phyloP scores from a whole-genome alignment of 2,797 vertebrate species.

The Thamnophis elegans region DNA sequence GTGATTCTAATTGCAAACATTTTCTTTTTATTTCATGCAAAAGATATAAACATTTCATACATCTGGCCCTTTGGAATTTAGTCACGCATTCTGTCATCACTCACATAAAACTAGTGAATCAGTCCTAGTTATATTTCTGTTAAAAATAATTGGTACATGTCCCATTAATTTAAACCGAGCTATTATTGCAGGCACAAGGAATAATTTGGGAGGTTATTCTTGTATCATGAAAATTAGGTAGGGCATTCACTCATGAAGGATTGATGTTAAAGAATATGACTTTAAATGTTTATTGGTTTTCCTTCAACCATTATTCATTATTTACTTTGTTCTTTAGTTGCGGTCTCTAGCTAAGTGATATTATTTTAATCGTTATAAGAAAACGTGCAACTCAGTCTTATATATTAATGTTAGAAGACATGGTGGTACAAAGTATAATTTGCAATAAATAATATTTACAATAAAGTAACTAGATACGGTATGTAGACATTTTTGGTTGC shows the following conservation, averaged over 20 bases:
- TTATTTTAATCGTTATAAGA: not conserved
- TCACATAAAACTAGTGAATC: not conserved
- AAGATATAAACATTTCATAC: not conserved
- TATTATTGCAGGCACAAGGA: not conserved
- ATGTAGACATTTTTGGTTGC: no score
- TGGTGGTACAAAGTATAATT: not conserved
- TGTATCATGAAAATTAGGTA: not conserved
- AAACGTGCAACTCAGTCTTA: not conserved
- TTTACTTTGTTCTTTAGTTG: slow-evolving; percentile 21
- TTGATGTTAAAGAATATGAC: slow-evolving; percentile 2
- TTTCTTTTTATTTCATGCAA: not conserved
- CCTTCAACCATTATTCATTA: slow-evolving; percentile 17
- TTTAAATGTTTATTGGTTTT: slow-evolving; percentile 16
- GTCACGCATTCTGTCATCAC: not conserved
- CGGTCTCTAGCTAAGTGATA: not conserved
- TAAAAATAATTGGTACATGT: slow-evolving; percentile 11
- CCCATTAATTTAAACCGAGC: slow-evolving; percentile 4
- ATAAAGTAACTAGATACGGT: not conserved
- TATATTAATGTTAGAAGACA: not conserved
- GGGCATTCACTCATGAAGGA: slow-evolving; percentile 3
- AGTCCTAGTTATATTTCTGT: not conserved
- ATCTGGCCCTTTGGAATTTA: not conserved
- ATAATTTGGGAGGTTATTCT: not conserved
- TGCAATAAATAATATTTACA: not conserved
- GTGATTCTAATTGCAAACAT: not conserved